Evolutionary conservation across 2,113 vertebrate genomes (phyloP), one percentile per base, ranked within the genome.

Genomic region (Archocentrus centrarchus): DNA sequence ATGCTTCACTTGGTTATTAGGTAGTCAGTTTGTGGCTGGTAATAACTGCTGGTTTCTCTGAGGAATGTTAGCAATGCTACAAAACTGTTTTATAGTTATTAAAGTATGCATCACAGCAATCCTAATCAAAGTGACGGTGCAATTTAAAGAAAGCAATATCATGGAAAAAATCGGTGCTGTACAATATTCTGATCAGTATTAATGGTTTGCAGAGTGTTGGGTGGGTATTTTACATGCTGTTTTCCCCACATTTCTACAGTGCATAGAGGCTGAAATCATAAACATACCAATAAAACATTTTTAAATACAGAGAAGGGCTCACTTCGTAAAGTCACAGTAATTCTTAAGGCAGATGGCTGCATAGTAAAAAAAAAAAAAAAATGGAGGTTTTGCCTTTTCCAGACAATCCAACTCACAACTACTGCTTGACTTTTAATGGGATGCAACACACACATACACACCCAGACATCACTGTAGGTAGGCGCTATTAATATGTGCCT

Each of bases 401-500:
- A 64, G 9, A 14, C 0, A 77, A 50, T 37, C 39, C 18, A 68
- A 22, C 59, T 75, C 24, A 37, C 37, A 9, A 60, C 62, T 50
- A 60, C 2, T 57, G 47, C 39, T 57, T 27, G 59, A 61, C 18
- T 86, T 37, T 78, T 58, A 50, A 70, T 70, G 7, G 44, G 70
- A 59, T 32, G 2, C 20, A 32, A 81, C 58, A 37, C 79, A 81
- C 37, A 84, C 55, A 59, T 32, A 68, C 76, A 27, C 5, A 10
- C 68, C 80, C 82, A 90, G 88, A 90, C 84, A 77, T 37, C 6
- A 81, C 85, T 58, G 77, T 80, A 90, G 92, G 91, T 93, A 82
- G 64, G 44, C 57, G 77, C 93, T 95, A 94, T 91, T 90, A 93
- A 92, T 95, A 94, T 15, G 30, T 53, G 84, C 64, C 80, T 95